Evolutionary conservation across 2,797 vertebrate species (phyloP).

Genomic region (Decapterus maruadsi): DNA sequence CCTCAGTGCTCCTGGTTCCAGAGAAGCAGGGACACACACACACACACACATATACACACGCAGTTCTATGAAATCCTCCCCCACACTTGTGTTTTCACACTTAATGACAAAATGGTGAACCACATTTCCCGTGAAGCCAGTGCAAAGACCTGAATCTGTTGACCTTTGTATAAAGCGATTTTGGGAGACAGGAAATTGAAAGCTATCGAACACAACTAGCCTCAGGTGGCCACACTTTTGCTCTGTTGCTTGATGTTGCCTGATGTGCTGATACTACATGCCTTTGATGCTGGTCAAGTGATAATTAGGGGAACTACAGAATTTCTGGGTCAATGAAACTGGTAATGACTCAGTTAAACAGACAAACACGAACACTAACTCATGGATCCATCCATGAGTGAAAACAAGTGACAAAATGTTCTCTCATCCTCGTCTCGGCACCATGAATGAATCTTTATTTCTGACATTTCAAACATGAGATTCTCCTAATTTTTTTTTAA

Average conservation of each 20-base stretch:
- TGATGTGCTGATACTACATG: slow-evolving; percentile 21
- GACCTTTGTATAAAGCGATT: slow-evolving; percentile 55
- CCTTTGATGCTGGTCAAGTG: slow-evolving; percentile 56
- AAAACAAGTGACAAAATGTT: slow-evolving; percentile 4
- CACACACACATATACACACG: slow-evolving; percentile 14
- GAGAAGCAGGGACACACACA: slow-evolving; percentile 52
- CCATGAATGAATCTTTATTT: neutral
- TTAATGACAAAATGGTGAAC: slow-evolving; percentile 74
- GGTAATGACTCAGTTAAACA: slow-evolving; percentile 49
- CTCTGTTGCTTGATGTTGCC: slow-evolving; percentile 15
- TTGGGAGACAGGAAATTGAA: slow-evolving; percentile 49
- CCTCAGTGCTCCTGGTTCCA: slow-evolving; percentile 72
- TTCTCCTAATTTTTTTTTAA: slow-evolving; percentile 7
- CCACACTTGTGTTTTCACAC: slow-evolving; percentile 78
- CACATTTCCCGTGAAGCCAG: slow-evolving; percentile 69
- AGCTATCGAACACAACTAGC: neutral
- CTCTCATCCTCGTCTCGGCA: neutral
- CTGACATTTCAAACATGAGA: neutral
- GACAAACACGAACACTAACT: slow-evolving; percentile 26
- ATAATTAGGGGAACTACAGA: slow-evolving; percentile 60
- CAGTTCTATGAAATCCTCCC: slow-evolving; percentile 80
- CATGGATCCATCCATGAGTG: slow-evolving; percentile 17
- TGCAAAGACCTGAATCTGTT: slow-evolving; percentile 58
- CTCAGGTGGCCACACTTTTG: neutral
- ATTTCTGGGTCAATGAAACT: slow-evolving; percentile 61